Evolutionary conservation across 2,888 invertebrate genomes (phyloP).

Genomic region (Crematogaster levior): DNA sequence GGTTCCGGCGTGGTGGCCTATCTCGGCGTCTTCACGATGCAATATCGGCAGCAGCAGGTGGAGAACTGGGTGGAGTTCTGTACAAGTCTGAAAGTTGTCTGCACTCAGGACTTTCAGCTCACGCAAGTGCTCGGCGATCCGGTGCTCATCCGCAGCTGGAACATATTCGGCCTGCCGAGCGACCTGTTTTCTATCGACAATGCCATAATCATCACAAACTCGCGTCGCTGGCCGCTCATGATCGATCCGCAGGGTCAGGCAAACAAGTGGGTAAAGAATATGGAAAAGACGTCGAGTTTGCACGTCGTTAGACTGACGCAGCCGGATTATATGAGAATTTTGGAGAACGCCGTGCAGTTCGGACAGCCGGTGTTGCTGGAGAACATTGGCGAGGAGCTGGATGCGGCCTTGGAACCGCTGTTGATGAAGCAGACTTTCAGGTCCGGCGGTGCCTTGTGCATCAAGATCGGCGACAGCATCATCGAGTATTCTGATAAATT

Average conservation of each 20-base stretch:
- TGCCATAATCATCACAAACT: conserved; percentile 95
- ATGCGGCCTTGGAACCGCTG: conserved; percentile 95
- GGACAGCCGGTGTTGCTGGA: conserved; percentile 95
- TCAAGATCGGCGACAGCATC: conserved; percentile 96
- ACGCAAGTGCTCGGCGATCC: conserved; percentile 94
- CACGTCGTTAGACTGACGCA: conserved; percentile 93
- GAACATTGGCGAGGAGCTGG: conserved; percentile 96
- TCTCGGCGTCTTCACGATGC: conserved; percentile 94
- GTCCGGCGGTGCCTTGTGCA: conserved; percentile 93
- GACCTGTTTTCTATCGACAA: conserved; percentile 97
- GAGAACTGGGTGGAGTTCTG: conserved; percentile 91
- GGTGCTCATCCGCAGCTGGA: conserved; percentile 95
- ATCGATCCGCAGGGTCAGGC: conserved; percentile 98
- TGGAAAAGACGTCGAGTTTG: conserved; percentile 94
- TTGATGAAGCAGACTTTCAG: conserved; percentile 95
- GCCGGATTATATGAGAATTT: conserved; percentile 92
- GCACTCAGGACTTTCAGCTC: conserved; percentile 92
- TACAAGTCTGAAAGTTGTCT: conserved; percentile 91
- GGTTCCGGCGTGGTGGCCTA: conserved; percentile 96
- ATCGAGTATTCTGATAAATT: conserved; percentile 96
- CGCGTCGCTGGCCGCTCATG: conserved; percentile 96
- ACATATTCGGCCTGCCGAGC: conserved; percentile 95
- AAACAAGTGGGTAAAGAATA: conserved; percentile 97
- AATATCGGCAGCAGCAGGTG: conserved; percentile 91
- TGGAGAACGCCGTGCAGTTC: conserved; percentile 95